A percentile compares a stretch with the other conserved stretches of the same genome.
Conservation (phyloP, 2,113 vertebrate species). For the Okapia johnstoni region DNA sequence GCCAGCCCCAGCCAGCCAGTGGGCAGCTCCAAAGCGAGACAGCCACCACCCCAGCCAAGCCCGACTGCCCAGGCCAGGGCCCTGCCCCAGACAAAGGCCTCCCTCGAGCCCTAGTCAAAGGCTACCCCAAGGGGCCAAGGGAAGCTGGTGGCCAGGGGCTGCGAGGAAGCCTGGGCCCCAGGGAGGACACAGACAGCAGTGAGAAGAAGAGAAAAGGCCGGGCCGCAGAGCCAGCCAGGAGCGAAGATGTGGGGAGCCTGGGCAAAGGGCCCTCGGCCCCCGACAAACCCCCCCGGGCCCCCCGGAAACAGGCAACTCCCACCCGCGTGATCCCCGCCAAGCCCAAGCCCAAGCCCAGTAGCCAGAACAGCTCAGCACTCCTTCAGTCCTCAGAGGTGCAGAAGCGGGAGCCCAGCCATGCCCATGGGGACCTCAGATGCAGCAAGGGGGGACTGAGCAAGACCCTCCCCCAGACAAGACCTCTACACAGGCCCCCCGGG, state of each 20-base stretch:
- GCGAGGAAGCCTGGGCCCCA: conserved; percentile 80
- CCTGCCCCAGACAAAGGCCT: conserved; percentile 77
- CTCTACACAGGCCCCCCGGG: conserved; percentile 84
- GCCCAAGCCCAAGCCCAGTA: conserved; percentile 71
- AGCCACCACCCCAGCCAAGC: conserved; percentile 66
- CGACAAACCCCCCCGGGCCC: conserved; percentile 79
- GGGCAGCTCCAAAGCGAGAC: conserved; percentile 75
- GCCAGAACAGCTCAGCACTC: conserved; percentile 81
- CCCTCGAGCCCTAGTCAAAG: conserved; percentile 47
- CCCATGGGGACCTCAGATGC: conserved; percentile 84
- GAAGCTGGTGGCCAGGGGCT: conserved; percentile 80
- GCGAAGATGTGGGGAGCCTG: conserved; percentile 68
- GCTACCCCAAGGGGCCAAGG: conserved; percentile 86
- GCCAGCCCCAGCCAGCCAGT: conserved; percentile 65
- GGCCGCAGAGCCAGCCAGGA: conserved; percentile 65
- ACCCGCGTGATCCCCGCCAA: conserved; percentile 85
- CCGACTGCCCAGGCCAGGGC: background rate
- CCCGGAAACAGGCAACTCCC: conserved; percentile 85
- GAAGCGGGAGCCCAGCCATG: conserved; percentile 81
- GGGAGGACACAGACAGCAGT: conserved; percentile 85
- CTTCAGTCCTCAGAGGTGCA: conserved; percentile 83
- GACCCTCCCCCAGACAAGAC: conserved; percentile 81
- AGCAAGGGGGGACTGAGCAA: conserved; percentile 86
- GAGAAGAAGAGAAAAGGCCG: conserved; percentile 86
- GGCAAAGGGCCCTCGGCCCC: conserved; percentile 60